phyloP scores from a whole-genome alignment of 2,888 invertebrate genomes.

The Poecilus cupreus region DNA sequence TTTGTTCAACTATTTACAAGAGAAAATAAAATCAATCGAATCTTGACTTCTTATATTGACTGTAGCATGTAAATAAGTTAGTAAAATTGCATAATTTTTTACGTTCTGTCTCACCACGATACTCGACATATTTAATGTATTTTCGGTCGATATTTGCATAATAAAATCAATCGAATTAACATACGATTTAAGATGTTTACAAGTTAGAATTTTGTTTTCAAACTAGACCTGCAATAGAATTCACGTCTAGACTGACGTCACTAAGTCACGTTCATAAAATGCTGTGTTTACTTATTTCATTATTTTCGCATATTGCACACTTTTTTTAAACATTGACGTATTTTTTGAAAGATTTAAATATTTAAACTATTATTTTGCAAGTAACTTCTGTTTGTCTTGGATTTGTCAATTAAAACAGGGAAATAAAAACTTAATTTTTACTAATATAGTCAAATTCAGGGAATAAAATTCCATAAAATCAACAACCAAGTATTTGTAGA shows the following conservation, averaged over 20 bases:
- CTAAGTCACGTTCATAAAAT: no score
- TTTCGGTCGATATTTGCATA: constrained; percentile 7
- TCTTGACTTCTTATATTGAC: constrained; percentile 1
- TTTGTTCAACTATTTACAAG: not conserved
- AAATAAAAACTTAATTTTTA: no score
- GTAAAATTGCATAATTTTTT: not conserved
- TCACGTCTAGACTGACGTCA: no score
- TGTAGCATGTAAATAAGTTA: constrained; percentile 16
- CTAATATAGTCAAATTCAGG: not conserved
- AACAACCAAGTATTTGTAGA: not conserved
- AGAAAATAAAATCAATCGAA: not conserved
- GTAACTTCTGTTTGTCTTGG: no score
- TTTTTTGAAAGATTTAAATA: no score
- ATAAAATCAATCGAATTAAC: constrained; percentile 19
- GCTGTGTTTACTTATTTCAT: no score
- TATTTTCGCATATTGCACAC: no score
- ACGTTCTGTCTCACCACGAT: not conserved
- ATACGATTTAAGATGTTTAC: constrained; percentile 29
- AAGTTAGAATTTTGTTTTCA: not conserved
- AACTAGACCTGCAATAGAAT: not conserved
- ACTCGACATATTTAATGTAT: not conserved
- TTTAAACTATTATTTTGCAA: no score
- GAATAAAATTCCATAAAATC: not conserved
- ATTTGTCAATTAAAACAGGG: no score
- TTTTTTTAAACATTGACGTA: no score